Base-by-base conservation (phyloP, 2,888 invertebrate genomes). In the Strigamia maritima region DNA sequence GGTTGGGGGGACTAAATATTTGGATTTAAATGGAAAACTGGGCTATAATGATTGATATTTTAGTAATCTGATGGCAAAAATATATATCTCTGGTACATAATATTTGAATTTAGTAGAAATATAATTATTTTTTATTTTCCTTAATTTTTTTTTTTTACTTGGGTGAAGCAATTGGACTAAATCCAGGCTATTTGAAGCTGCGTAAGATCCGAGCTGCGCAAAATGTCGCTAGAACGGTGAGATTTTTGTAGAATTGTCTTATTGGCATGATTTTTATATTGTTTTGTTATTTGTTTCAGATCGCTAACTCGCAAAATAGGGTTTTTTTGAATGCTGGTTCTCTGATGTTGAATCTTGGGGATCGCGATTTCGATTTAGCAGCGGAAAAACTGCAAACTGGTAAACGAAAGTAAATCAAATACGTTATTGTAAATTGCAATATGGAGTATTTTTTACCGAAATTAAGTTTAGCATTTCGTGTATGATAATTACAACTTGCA, bases 191-290 rank as follows among this genome's bases (percentile, higher is more conserved):
- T 85, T 88, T 99, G 84, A 99, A 99, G 86, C 88, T 99, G 84
- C 90, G 99, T 83, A 99, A 99, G 88, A 94, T 99, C 83, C 91
- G 98, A 84, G 99, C 99, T 19, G 97, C 99, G 0, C 98, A 98
- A 86, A 95, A 93, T 85, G 98, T 99, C 86, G 93, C 99, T 19
- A 91, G 96, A 89, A 97, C 97, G 82, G 94, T 96, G 89, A 89
- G 89, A 86, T 40, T 75, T n/a, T 26, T 26, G 26, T 28, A 3
- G 75, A 35, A n/a, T 75, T 75, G 4, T 16, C 10, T 12, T 40
- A 8, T 40, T 10, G 16, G 31, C 31, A 2, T 40, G n/a, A n/a
- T n/a, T n/a, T n/a, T n/a, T n/a, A n/a, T n/a, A n/a, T n/a, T n/a
- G n/a, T n/a, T n/a, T n/a, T n/a, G n/a, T n/a, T n/a, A 60, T 60